Evolutionary conservation across 2,888 invertebrate species (phyloP), one percentile per base, ranked within the genome.

Genomic region (Philereme vetulata): DNA sequence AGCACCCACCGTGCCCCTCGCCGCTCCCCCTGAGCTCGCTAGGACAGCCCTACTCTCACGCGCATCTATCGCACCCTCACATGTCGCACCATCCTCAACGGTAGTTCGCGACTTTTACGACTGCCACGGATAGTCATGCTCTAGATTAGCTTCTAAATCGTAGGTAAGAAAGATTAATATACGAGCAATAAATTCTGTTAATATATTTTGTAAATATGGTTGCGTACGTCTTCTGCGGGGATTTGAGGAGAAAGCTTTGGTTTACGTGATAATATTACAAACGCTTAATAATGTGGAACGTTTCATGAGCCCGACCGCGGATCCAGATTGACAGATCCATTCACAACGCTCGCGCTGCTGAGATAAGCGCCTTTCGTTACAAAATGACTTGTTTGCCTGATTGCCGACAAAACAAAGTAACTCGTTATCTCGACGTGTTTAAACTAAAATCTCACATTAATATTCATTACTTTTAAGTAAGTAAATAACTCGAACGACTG

Each of bases 41-140:
- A 64, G 90, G 91, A 51, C 93, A 93, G 74, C 92, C 92, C 43
- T 93, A 93, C 75, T 89, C 90, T 49, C 92, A 92, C 75, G 91
- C 90, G 67, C 93, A 90, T 76, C 84, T 92, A 80, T 94, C 94
- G 70, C 95, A 95, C 80, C 94, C 95, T 64, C 95, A 95, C 84
- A 95, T 95, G 88, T 94, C 95, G 50, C 95, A 95, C 81, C 96
- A 96, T 89, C 94, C 96, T 76, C 97, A 96, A 91, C 96, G 97
- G 94, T 97, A 96, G 95, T 93, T 63, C 58, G 40, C 52, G 40
- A 53, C 53, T 38, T 42, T 46, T 42, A 62, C 60, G 64, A 58
- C 64, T 64, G 64, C 51, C 62, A 52, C 50, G 48, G 55, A 62
- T 85, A 87, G 90, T 91, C 90, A 89, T 84, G 84, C 84, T 88